Conservation (phyloP, 1,140 invertebrate genomes). For the Scaptomyza montana region DNA sequence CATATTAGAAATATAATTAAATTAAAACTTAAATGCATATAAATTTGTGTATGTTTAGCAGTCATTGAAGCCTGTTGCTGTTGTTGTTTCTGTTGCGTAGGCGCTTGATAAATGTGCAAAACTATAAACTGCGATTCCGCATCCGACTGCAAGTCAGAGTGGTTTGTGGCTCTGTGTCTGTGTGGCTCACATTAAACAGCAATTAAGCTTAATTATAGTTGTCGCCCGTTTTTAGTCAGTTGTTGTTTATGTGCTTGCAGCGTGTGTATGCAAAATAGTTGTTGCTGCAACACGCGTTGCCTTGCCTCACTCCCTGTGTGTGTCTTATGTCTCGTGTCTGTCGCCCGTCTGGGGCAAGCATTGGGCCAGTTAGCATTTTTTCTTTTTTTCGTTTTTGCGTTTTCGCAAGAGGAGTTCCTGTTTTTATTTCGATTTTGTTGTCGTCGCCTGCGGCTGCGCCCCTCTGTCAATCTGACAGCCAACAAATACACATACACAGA, state of each 20-base stretch:
- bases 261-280: slow-evolving; percentile 76
- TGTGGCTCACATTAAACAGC: slow-evolving; percentile 75
- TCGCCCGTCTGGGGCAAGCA: slow-evolving; percentile 14
- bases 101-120: slow-evolving; percentile 48
- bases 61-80: slow-evolving; percentile 21
- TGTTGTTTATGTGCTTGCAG: slow-evolving; percentile 59
- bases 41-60: slow-evolving; percentile 39
- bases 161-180: slow-evolving; percentile 12
- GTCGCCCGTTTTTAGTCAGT: slow-evolving; percentile 78
- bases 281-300: slow-evolving; percentile 50
- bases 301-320: no score
- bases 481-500: slow-evolving; percentile 36
- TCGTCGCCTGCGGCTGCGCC: slow-evolving; percentile 26
- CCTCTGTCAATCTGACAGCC: slow-evolving; percentile 55
- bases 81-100: slow-evolving; percentile 26
- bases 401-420: slow-evolving; percentile 64
- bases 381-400: no score
- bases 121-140: slow-evolving; percentile 5
- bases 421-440: slow-evolving; percentile 54
- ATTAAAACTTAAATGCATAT: slow-evolving; percentile 55
- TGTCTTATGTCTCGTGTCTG: slow-evolving; percentile 11
- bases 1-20: slow-evolving; percentile 72
- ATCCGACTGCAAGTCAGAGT: slow-evolving; percentile 9
- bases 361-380: slow-evolving; percentile 63
- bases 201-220: slow-evolving; percentile 83